Base-by-base conservation (phyloP, 2,113 vertebrate species). In the Platycercus adscitus region DNA sequence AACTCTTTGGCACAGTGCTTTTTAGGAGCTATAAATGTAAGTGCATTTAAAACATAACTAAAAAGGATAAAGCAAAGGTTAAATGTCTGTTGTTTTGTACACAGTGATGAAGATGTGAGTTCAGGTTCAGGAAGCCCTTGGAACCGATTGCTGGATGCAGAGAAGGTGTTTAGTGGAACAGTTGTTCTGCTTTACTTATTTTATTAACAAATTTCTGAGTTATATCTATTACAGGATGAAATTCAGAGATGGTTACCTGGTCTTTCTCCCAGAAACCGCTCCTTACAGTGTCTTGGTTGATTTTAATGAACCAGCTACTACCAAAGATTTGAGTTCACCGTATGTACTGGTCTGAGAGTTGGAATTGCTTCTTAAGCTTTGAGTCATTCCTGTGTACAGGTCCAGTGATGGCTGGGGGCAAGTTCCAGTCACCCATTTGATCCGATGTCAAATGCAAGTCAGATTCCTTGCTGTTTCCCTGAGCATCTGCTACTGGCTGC, bases 81-180 rank as follows among this genome's bases (percentile, higher is more conserved):
- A 39, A 0, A 0, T n/a, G 13, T 26, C 25, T n/a, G 3, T 14
- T 64, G 47, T 72, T 64, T 46, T 39, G 24, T 61, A 41, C 10
- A 10, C 12, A 64, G 13, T 29, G 10, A 41, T 79, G 16, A 37
- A 72, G 39, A 47, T 31, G 43, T 49, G 49, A 56, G 14, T 91
- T 76, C 20, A 49, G 13, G 20, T 39, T 85, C 31, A 52, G 58
- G 26, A 81, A 53, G 24, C 37, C 14, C 53, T 46, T 35, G 75
- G 20, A 39, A 60, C 17, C 24, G n/a, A 26, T 63, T 33, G 21
- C 19, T 64, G 60, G 20, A 56, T 66, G 13, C 7, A 56, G 26
- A 73, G 20, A n/a, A 39, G 8, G 10, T 49, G 12, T 71, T 91
- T 17, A 75, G 13, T 14, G 8, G 8, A 89, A 69, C 10, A 19